phyloP scores from a whole-genome alignment of 2,888 invertebrate species.

The Lepas anatifera region DNA sequence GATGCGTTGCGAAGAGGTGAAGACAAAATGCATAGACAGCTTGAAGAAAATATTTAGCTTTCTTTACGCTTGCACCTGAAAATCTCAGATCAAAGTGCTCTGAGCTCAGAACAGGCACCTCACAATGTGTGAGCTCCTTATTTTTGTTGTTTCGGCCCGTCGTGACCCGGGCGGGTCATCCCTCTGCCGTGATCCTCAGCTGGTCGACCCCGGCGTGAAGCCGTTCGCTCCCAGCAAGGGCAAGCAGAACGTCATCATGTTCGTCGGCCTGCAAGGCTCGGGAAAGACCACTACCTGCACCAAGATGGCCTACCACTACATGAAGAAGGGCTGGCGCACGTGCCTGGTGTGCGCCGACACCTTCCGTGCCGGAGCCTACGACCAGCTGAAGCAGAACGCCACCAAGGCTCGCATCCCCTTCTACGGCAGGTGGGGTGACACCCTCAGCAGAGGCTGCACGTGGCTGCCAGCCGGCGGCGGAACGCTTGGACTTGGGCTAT shows the following conservation, averaged over 20 bases:
- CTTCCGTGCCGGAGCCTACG: constrained; percentile 98
- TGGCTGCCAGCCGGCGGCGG: too few species aligned
- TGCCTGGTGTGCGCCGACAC: constrained; percentile 98
- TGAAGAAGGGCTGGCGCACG: constrained; percentile 98
- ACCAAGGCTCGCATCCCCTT: constrained; percentile 98
- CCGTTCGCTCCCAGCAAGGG: constrained; percentile 93
- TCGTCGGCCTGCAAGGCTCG: constrained; percentile 96
- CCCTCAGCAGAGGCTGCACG: too few species aligned
- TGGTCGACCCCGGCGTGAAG: constrained; percentile 95
- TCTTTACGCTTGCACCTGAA: neutral
- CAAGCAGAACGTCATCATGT: constrained; percentile 93
- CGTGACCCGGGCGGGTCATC: too few species aligned
- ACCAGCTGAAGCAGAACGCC: constrained; percentile 98
- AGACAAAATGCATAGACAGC: too few species aligned
- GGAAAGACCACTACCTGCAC: constrained; percentile 99
- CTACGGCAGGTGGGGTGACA: constrained; percentile 89
- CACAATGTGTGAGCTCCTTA: too few species aligned
- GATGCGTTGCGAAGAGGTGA: too few species aligned
- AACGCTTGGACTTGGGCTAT: too few species aligned
- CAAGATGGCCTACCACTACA: constrained; percentile 95
- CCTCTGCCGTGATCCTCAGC: constrained; percentile 38
- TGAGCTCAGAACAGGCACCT: neutral
- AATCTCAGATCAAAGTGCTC: neutral
- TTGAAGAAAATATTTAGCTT: too few species aligned
- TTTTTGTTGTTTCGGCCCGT: too few species aligned